phyloP scores from a whole-genome alignment of 2,113 vertebrate species.

The Toxostoma redivivum region DNA sequence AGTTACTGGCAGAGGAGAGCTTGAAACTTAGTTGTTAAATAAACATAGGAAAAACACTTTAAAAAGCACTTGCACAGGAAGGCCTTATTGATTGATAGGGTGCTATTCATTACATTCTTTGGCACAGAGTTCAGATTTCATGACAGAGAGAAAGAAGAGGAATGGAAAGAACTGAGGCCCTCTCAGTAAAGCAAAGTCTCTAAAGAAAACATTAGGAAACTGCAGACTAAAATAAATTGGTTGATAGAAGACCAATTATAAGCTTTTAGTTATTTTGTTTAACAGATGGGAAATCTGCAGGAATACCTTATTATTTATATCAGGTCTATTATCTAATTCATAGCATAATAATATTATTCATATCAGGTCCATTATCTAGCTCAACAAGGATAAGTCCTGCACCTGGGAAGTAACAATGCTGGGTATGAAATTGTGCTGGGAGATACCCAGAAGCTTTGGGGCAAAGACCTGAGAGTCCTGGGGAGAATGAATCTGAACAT shows the following conservation, averaged over 20 bases:
- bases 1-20: not conserved
- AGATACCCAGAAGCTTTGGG: not conserved
- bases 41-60: not conserved
- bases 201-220: not conserved
- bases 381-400: not conserved
- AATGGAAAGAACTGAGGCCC: not conserved
- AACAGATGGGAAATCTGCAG: not conserved
- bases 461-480: not conserved
- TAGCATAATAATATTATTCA: not conserved
- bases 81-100: not conserved
- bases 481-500: not conserved
- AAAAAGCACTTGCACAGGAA: not conserved
- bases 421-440: not conserved
- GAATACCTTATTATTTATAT: not conserved
- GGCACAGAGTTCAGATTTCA: not conserved
- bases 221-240: not conserved
- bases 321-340: not conserved
- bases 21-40: not conserved
- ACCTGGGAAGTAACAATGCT: not conserved
- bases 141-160: not conserved
- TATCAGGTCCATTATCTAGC: not conserved
- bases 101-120: not conserved
- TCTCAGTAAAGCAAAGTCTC: not conserved
- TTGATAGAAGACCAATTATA: not conserved
- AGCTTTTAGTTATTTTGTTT: not conserved